Conservation (phyloP, 1,140 invertebrate species). For the Nebria ingens region DNA sequence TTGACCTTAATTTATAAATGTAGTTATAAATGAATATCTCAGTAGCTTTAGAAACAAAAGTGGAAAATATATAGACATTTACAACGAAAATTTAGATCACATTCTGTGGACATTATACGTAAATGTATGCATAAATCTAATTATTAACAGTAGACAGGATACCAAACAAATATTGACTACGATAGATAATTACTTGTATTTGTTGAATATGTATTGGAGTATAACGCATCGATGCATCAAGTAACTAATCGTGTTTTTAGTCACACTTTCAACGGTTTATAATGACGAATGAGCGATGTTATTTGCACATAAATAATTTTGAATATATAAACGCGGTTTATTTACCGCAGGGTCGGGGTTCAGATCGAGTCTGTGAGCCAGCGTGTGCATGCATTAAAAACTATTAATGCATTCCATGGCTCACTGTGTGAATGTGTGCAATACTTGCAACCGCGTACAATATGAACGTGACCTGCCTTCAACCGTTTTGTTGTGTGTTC, state of each 20-base stretch:
- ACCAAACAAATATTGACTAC: neutral
- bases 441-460: neutral
- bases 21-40: too few relatives aligned
- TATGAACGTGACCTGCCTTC: slow-evolving; percentile 1
- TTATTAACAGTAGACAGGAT: neutral
- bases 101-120: too few relatives aligned
- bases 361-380: neutral
- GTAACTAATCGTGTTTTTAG: neutral
- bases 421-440: neutral
- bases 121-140: neutral
- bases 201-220: neutral
- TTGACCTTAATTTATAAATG: too few relatives aligned
- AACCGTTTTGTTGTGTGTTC: neutral
- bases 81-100: neutral
- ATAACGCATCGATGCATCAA: neutral
- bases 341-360: neutral
- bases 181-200: too few relatives aligned
- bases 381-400: slow-evolving; percentile 3
- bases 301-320: neutral
- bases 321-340: neutral
- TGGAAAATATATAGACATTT: neutral
- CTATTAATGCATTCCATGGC: neutral
- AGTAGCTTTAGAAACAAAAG: too few relatives aligned
- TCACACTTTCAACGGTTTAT: neutral
- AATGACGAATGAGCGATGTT: slow-evolving; percentile 1